Percentiles rank a stretch among this genome's conserved stretches.
Conservation (phyloP, 2,113 vertebrate species). For the Taxidea taxus region DNA sequence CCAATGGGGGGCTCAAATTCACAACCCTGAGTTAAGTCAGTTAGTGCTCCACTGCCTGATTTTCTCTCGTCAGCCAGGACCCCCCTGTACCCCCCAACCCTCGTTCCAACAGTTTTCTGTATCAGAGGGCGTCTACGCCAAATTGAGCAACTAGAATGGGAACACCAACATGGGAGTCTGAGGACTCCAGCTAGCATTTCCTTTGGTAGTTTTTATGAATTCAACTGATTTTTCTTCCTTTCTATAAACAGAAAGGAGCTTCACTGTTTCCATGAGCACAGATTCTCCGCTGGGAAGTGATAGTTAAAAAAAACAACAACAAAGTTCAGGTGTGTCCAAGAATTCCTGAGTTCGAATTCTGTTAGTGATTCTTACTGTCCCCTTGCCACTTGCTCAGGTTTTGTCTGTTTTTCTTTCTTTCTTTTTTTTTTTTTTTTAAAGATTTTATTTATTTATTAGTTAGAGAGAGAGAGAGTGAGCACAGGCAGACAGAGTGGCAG, state of each 20-base stretch:
- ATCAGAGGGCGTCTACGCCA: neutral
- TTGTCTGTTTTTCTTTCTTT: neutral
- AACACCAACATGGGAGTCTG: neutral
- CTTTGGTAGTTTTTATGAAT: conserved; percentile 28
- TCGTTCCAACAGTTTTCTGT: neutral
- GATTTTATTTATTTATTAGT: no score
- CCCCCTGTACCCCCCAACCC: neutral
- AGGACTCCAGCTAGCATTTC: neutral
- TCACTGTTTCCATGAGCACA: neutral
- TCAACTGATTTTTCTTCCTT: conserved; percentile 15
- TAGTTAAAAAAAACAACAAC: neutral
- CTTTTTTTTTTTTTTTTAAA: no score
- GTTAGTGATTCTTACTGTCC: neutral
- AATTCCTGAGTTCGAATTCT: conserved; percentile 1
- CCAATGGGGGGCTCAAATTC: neutral
- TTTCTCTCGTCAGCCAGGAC: neutral
- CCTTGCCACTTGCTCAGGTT: neutral
- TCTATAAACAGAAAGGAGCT: conserved; percentile 33
- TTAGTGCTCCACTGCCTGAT: neutral
- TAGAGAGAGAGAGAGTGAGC: no score
- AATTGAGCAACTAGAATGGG: neutral
- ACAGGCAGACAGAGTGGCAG: no score
- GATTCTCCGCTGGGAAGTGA: neutral
- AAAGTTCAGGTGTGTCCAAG: neutral
- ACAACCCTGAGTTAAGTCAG: neutral